Evolutionary conservation across 2,888 invertebrate species (phyloP).

Genomic region (Spicauda simplicius): DNA sequence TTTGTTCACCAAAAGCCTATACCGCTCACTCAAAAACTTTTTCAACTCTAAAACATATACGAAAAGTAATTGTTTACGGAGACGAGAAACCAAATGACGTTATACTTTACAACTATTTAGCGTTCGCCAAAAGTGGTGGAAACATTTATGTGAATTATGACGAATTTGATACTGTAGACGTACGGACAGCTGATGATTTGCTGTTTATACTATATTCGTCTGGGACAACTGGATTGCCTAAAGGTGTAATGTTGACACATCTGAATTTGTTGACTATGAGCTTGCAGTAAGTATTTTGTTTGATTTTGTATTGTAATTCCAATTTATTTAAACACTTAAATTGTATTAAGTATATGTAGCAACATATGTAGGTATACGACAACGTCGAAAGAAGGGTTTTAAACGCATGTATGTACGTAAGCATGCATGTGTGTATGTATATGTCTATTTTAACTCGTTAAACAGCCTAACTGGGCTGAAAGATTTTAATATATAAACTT

Average conservation of each 20-base stretch:
- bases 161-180: slow-evolving; percentile 56
- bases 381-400: too few species aligned
- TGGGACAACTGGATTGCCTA: slow-evolving; percentile 72
- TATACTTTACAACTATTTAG: slow-evolving; percentile 56
- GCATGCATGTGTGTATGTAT: too few species aligned
- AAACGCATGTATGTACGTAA: too few species aligned
- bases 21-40: slow-evolving; percentile 54
- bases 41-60: slow-evolving; percentile 47
- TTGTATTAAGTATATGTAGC: too few species aligned
- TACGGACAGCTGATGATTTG: slow-evolving; percentile 57
- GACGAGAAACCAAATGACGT: slow-evolving; percentile 48
- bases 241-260: slow-evolving; percentile 71
- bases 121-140: slow-evolving; percentile 34
- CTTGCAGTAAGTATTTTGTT: slow-evolving; percentile 23
- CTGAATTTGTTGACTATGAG: slow-evolving; percentile 52
- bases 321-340: too few species aligned
- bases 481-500: too few species aligned
- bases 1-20: slow-evolving; percentile 61
- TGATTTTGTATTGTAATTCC: too few species aligned
- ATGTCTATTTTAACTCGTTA: too few species aligned
- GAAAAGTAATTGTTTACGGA: slow-evolving; percentile 61
- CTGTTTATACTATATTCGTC: slow-evolving; percentile 68
- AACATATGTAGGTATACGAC: too few species aligned
- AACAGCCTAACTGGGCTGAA: too few species aligned
- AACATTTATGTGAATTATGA: slow-evolving; percentile 52